Base-by-base conservation (phyloP, 1,140 invertebrate species). In the Conopomorpha cramerella region DNA sequence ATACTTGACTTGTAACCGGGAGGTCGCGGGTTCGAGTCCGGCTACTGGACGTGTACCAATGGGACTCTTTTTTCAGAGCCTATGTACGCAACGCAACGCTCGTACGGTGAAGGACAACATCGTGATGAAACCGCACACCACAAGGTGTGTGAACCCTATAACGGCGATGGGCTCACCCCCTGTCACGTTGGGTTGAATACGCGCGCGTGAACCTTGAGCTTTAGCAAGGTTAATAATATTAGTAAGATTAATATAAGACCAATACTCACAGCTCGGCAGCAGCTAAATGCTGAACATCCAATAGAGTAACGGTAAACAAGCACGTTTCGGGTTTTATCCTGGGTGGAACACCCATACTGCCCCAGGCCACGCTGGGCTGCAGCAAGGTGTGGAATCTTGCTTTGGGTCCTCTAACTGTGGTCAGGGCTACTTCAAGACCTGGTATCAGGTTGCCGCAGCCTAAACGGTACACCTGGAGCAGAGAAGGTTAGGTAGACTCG, bases 371-470 rank as follows among this genome's bases (percentile, higher is more conserved):
- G 10, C 82, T 63, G 1, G 85, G 83, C 35, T 82, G 72, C 30
- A 92, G 73, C 2, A 90, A 50, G 49, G 91, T 86, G 16, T 83
- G 64, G 4, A 89, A 70, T 26, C 19, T 23, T 23, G 10, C 19
- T 12, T 18, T 18, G 34, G 81, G 81, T 13, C 83, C 81, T 38
- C 67, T 77, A 82, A 92, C 88, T 0, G 81, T 78, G 3, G 59
- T 45, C 7, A 92, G 65, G 3, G 78, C 87, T 25, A 87, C 54
- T 35, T 89, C 85, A 17, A 91, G 67, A 1, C 89, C 90, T 2
- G 68, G 58, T 27, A 92, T 55, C 0, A 87, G 42, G 10, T 55
- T 45, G n/a, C 79, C 79, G 2, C 51, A 27, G 15, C 78, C 77
- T 3, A 90, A 38, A 7, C 60, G 53, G 35, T 82, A 62, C 14